Conservation (phyloP, 2,797 vertebrate genomes). For the Ispidina picta region DNA sequence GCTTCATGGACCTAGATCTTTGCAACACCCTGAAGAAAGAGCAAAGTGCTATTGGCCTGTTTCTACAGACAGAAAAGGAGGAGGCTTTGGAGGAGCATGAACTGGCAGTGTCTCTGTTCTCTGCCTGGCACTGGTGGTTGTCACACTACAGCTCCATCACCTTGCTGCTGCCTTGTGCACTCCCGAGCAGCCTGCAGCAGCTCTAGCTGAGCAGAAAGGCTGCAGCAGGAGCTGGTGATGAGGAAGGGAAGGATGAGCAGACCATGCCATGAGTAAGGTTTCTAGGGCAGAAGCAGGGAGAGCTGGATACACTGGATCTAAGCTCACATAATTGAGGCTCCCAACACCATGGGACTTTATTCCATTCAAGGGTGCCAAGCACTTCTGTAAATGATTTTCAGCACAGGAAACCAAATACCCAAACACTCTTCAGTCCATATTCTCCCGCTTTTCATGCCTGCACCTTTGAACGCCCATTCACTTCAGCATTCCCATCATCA, state of each 20-base stretch:
- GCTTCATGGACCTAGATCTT: neutral
- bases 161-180: rapidly evolving
- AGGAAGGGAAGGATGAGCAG: neutral
- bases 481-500: neutral
- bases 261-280: neutral
- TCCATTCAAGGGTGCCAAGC: neutral
- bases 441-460: neutral
- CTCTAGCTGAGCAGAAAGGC: neutral
- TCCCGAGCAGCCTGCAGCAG: neutral
- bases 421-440: neutral
- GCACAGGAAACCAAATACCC: neutral
- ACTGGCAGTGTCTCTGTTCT: neutral
- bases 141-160: neutral
- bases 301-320: neutral
- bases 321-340: neutral
- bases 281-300: neutral
- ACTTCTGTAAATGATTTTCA: neutral
- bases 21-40: neutral
- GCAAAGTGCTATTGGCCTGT: neutral
- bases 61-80: neutral
- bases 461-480: neutral
- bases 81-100: neutral
- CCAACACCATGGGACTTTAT: neutral
- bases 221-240: neutral
- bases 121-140: neutral